Base-by-base conservation (phyloP, 2,888 invertebrate species). In the Myopa tessellatipennis region DNA sequence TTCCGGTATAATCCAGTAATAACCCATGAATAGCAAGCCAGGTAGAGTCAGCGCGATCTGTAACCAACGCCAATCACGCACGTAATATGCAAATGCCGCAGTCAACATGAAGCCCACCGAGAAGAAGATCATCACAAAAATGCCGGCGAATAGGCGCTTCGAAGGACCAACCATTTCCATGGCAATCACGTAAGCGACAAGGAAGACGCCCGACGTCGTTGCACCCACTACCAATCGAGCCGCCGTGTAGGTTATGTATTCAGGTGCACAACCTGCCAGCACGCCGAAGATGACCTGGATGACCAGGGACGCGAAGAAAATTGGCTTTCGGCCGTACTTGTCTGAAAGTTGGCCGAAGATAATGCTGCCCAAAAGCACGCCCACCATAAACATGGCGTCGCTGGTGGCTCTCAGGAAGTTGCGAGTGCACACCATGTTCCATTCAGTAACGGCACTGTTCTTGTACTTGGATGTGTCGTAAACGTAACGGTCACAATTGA, bases 141-240 rank as follows among this genome's bases (percentile, higher is more conserved):
- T 93, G 8, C 94, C 94, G 4, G 94, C 94, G 75, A 93, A 90
- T 74, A 93, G 90, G 65, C 94, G 91, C 84, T 93, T 92, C 74
- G 90, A 90, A 0, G 94, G 93, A 6, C 94, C 94, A 12, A 94
- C 94, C 93, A 93, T 93, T 89, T 94, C 93, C 89, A 90, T 90
- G 91, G 94, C 94, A 82, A 95, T 93, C 70, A 95, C 95, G 87
- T 95, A 95, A 67, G 94, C 93, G 34, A 95, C 94, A 78, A 95
- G 90, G 84, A 95, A 95, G 12, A 94, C 93, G 1, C 95, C 95
- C 7, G 94, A 94, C 10, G 94, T 94, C 12, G 94, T 93, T 14
- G 93, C 92, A 16, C 95, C 95, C 38, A 95, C 92, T 71, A 94
- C 86, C 79, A 93, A 88, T 80, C 95, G 90, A 63, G 93, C 91